Evolutionary conservation across 2,797 vertebrate species (phyloP), one percentile per base, ranked within the genome.

Genomic region (Gobionotothen gibberifrons): DNA sequence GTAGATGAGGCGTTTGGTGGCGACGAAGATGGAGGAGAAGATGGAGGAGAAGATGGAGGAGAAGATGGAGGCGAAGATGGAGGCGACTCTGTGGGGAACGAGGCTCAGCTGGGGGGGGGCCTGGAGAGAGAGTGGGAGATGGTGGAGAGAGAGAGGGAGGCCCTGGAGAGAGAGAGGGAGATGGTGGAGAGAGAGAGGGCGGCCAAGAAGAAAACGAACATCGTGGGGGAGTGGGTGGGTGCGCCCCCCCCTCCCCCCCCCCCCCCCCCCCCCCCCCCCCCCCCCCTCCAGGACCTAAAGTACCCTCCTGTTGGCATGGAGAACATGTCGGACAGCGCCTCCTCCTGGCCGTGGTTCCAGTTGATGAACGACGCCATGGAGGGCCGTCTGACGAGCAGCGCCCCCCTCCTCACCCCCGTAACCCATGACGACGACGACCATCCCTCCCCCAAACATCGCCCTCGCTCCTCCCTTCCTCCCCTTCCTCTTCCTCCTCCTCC

Each of bases 291-390:
- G 92, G 93, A 93, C 21, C 83, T 94, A 59, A 93, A 92, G 83
- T 94, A 85, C 32, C 93, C 93, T 29, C 93, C 93, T 0, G 89
- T 89, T 0, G 93, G 93, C 15, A 93, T 93, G 92, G 93, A 93
- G 82, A 83, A 22, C 0, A 70, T 67, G 0, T 83, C 84, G 0
- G 93, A 93, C 43, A 71, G 84, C 36, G 71, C 90, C 52, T 85
- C 91, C 29, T 92, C 93, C 55, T 94, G 93, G 93, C 92, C 93
- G 1, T 94, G 93, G 93, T 94, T 93, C 16, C 82, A 91, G 76
- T 85, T 94, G 47, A 94, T 93, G 93, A 93, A 93, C 1, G 92
- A 94, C 10, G 92, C 93, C 52, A 93, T 94, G 90, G 92, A 93
- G 65, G 93, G 93, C 4, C 89, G 93, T 0, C 79, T 94, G 47